These are phyloP conservation scores for Cheilosia soror DNA, from an alignment of 2,888 invertebrate species.

Conservation along the genomic window DNA sequence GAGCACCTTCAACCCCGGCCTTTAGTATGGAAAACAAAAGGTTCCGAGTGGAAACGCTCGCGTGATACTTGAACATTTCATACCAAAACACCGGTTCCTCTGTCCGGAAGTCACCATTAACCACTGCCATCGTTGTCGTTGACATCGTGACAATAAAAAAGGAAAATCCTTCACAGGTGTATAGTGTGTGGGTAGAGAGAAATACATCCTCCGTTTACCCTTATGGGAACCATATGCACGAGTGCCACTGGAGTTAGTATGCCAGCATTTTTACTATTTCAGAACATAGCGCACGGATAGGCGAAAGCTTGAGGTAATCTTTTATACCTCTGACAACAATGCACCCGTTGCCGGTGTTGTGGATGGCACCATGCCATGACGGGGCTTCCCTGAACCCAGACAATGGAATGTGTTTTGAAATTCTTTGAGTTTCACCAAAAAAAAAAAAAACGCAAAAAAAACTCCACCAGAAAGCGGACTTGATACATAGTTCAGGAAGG, in stretches of 20 bases:
- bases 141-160: conserved; percentile 71
- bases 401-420: conserved; percentile 60
- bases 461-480: conserved; percentile 57
- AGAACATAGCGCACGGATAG: conserved; percentile 50
- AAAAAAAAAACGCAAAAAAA: background rate
- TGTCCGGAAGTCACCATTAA: conserved; percentile 74
- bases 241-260: conserved; percentile 34
- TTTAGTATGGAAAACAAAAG: conserved; percentile 70
- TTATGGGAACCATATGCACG: conserved; percentile 63
- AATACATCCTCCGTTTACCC: conserved; percentile 14
- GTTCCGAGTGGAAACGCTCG: conserved; percentile 69
- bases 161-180: conserved; percentile 35
- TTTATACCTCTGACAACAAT: conserved; percentile 75
- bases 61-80: conserved; percentile 72
- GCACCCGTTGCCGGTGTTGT: conserved; percentile 55
- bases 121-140: conserved; percentile 69
- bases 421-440: conserved; percentile 41
- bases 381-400: conserved; percentile 46
- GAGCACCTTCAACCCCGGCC: conserved; percentile 64
- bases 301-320: conserved; percentile 68
- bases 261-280: conserved; percentile 47
- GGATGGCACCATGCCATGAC: conserved; percentile 64
- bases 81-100: conserved; percentile 66
- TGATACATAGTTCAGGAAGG: conserved; percentile 65
- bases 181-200: conserved; percentile 3